A percentile compares a stretch with the other conserved stretches of the same genome.
Conservation (phyloP, 2,888 invertebrate species). For the Acronicta alni region DNA sequence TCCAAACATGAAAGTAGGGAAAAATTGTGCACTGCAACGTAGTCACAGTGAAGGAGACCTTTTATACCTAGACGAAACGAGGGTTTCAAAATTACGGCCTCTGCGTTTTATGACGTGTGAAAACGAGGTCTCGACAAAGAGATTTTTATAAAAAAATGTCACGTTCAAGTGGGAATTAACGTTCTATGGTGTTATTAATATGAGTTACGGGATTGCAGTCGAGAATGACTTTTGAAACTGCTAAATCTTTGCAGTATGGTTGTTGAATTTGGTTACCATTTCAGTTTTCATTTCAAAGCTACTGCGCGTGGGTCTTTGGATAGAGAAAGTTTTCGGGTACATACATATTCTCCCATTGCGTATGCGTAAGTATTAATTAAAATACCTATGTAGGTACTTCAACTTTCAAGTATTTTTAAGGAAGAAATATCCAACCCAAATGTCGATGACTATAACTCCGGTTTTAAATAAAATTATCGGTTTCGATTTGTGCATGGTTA, state of each 20-base stretch:
- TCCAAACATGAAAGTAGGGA: constrained; percentile 64
- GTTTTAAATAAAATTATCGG: too few species aligned
- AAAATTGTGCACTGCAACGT: constrained; percentile 41
- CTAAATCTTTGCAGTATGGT: constrained; percentile 13
- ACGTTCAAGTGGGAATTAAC: constrained; percentile 43
- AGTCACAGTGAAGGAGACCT: constrained; percentile 65
- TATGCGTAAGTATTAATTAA: too few species aligned
- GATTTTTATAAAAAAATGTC: constrained; percentile 53
- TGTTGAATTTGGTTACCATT: constrained; percentile 10
- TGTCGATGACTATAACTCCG: too few species aligned
- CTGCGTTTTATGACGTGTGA: constrained; percentile 71
- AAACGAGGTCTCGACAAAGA: constrained; percentile 60
- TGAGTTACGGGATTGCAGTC: constrained; percentile 30
- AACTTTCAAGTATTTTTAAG: too few species aligned
- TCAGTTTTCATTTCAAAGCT: not conserved
- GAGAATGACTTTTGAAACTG: constrained; percentile 21
- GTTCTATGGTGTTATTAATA: constrained; percentile 32
- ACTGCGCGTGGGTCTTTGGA: not conserved
- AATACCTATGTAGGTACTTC: too few species aligned
- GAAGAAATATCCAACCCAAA: too few species aligned
- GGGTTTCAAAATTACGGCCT: constrained; percentile 75
- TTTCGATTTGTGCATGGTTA: too few species aligned
- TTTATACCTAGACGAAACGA: constrained; percentile 71
- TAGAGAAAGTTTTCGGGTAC: not conserved
- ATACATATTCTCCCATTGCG: too few species aligned